phyloP scores from a whole-genome alignment of 2,797 vertebrate species.

The Tokudaia muenninki region DNA sequence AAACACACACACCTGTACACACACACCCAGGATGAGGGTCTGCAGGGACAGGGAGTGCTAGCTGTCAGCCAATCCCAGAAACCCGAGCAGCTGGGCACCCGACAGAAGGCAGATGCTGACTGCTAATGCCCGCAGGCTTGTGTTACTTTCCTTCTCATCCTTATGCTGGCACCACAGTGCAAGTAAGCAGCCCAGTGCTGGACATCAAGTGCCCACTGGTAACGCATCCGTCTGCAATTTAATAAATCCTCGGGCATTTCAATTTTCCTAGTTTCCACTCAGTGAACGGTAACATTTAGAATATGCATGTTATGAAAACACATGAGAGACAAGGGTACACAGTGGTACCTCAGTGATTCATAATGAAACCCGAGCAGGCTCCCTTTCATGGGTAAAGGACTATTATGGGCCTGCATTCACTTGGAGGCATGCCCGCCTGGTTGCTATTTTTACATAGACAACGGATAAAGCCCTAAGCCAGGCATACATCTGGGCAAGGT shows the following conservation, averaged over 20 bases:
- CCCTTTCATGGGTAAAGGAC: slow-evolving; percentile 49
- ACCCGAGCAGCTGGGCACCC: background rate
- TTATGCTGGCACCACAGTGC: slow-evolving; percentile 33
- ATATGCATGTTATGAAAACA: slow-evolving; percentile 77
- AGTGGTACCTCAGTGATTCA: slow-evolving; percentile 56
- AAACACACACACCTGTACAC: background rate
- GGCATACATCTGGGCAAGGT: background rate
- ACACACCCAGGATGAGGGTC: background rate
- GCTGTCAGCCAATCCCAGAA: background rate
- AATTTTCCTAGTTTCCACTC: slow-evolving; percentile 75
- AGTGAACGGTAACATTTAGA: slow-evolving; percentile 59
- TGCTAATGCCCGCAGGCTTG: background rate
- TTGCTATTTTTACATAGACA: background rate
- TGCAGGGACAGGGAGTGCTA: background rate
- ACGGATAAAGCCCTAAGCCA: background rate
- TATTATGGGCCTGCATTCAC: background rate
- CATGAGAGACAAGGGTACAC: slow-evolving; percentile 23
- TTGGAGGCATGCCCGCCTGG: background rate
- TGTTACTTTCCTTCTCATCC: background rate
- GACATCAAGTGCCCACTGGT: slow-evolving; percentile 49
- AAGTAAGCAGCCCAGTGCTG: slow-evolving; percentile 7
- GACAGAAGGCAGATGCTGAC: background rate
- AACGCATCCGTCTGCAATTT: slow-evolving; percentile 68
- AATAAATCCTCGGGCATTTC: slow-evolving; percentile 69
- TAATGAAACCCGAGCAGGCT: slow-evolving; percentile 32